phyloP scores from a whole-genome alignment of 2,113 vertebrate genomes.

The Spheniscus mendiculus region DNA sequence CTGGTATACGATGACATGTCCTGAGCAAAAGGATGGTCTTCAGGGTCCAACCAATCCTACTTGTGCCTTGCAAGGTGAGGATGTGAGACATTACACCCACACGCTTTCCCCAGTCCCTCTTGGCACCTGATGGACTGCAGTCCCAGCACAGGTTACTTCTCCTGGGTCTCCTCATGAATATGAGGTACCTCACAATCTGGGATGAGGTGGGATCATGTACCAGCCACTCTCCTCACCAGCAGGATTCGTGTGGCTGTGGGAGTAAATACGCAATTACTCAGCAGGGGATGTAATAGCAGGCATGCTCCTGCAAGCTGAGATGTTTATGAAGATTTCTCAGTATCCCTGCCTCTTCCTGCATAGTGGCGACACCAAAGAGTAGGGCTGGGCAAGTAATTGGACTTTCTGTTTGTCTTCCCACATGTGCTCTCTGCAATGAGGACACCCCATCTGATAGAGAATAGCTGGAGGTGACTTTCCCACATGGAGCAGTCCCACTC shows the following conservation, averaged over 20 bases:
- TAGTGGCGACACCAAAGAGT: not conserved
- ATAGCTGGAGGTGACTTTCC: slow-evolving; percentile 7
- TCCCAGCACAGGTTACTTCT: not conserved
- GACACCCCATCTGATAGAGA: not conserved
- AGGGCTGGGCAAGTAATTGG: not conserved
- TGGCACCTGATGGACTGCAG: not conserved
- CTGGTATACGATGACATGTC: fast-evolving
- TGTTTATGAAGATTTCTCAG: not conserved
- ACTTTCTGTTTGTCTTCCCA: slow-evolving; percentile 37
- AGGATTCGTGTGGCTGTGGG: not conserved
- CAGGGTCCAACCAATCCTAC: not conserved
- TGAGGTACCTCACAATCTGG: not conserved
- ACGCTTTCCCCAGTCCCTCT: not conserved
- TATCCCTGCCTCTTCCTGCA: not conserved
- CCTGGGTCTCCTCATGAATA: not conserved
- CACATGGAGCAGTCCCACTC: not conserved
- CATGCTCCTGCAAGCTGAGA: slow-evolving; percentile 27
- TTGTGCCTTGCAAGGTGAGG: not conserved
- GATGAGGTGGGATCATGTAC: not conserved
- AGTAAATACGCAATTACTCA: not conserved
- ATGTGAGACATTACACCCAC: not conserved
- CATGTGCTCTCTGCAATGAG: not conserved
- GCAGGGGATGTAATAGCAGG: not conserved
- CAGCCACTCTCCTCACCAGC: not conserved
- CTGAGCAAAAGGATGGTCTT: not conserved